These are phyloP conservation scores for Neogobius melanostomus DNA, from an alignment of 2,113 vertebrate genomes.

Conservation along the genomic window DNA sequence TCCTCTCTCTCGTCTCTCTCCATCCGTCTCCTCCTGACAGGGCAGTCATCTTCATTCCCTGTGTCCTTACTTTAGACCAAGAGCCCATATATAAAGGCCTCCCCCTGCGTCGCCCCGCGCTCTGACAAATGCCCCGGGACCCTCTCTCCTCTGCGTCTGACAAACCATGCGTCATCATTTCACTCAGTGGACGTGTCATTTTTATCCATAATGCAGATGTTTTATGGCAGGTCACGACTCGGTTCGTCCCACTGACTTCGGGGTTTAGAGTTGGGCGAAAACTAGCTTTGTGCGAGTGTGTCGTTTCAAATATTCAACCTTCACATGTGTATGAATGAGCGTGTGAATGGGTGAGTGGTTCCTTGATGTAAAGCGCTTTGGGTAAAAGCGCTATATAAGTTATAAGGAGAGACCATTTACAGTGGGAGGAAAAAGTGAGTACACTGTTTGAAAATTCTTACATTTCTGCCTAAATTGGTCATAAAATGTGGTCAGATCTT, in stretches of 20 bases:
- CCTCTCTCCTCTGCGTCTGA: not conserved
- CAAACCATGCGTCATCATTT: not conserved
- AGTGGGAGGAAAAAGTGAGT: too few species aligned
- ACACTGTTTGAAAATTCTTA: too few species aligned
- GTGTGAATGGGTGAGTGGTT: too few species aligned
- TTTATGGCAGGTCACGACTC: not conserved
- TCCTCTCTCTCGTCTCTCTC: not conserved
- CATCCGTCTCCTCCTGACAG: conserved; percentile 2
- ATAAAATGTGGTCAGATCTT: too few species aligned
- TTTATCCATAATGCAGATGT: conserved; percentile 9
- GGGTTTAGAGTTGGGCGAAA: not conserved
- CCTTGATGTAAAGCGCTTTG: too few species aligned
- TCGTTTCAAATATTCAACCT: too few species aligned
- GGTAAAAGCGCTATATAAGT: too few species aligned
- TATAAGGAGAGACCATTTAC: too few species aligned
- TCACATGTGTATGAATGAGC: too few species aligned
- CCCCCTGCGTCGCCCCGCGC: not conserved
- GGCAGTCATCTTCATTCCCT: conserved; percentile 2
- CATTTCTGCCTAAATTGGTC: too few species aligned
- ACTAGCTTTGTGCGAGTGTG: too few species aligned
- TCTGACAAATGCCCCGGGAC: not conserved
- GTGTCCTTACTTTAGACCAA: conserved; percentile 3
- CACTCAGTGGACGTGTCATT: conserved; percentile 3
- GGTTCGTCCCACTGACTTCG: not conserved
- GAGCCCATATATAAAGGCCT: not conserved